phyloP scores from a whole-genome alignment of 2,797 vertebrate species.

The Lagocephalus sceleratus region DNA sequence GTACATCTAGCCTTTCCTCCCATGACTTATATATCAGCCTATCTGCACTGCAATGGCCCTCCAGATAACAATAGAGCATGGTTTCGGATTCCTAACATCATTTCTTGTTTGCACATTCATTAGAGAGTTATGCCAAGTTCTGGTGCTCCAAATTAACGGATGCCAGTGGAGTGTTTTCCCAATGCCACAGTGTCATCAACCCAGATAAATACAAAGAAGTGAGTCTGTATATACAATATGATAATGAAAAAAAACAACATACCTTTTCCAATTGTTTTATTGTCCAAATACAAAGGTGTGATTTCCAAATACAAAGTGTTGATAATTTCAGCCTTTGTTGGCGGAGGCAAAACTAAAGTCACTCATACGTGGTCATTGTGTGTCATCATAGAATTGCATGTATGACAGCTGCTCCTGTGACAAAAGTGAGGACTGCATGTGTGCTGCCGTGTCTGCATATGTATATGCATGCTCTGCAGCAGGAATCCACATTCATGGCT shows the following conservation, averaged over 20 bases:
- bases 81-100: neutral
- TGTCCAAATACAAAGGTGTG: neutral
- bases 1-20: constrained; percentile 54
- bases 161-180: constrained; percentile 66
- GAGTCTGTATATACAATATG: constrained; percentile 39
- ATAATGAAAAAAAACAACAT: too few relatives aligned
- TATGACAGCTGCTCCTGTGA: constrained; percentile 78
- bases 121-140: constrained; percentile 78
- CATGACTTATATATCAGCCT: neutral
- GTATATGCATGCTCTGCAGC: constrained; percentile 63
- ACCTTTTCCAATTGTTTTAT: too few relatives aligned
- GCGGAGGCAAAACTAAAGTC: neutral
- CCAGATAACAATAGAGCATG: neutral
- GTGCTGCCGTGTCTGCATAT: constrained; percentile 72
- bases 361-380: neutral
- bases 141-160: constrained; percentile 82
- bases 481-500: constrained; percentile 59
- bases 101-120: constrained; percentile 9
- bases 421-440: constrained; percentile 76
- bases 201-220: constrained; percentile 76
- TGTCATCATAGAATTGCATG: constrained; percentile 66
- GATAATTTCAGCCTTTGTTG: too few relatives aligned
- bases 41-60: too few relatives aligned
- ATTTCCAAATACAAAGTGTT: too few relatives aligned
- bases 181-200: constrained; percentile 77